phyloP scores from a whole-genome alignment of 2,888 invertebrate species.

The Tuberolachnus salignus region DNA sequence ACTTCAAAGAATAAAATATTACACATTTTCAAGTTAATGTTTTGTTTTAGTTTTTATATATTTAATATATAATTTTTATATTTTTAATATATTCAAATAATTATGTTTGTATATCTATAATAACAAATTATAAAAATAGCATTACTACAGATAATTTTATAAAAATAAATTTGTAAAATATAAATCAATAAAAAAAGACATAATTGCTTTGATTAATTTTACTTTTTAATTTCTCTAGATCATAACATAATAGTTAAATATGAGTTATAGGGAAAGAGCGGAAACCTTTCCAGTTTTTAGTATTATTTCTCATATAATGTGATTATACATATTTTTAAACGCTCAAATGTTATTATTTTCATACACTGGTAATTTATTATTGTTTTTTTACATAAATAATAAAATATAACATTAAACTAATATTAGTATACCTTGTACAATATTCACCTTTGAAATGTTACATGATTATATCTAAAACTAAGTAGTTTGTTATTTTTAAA shows the following conservation, averaged over 20 bases:
- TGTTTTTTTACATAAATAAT: constrained; percentile 48
- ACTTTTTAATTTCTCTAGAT: not conserved
- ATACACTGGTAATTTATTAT: constrained; percentile 40
- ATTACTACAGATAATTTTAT: too few relatives aligned
- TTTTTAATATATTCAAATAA: too few relatives aligned
- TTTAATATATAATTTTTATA: not conserved
- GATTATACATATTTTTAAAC: constrained; percentile 48
- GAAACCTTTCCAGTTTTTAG: constrained; percentile 45
- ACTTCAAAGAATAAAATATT: not conserved
- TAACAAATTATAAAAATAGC: too few relatives aligned
- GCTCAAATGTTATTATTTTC: constrained; percentile 54
- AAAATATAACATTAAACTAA: constrained; percentile 29
- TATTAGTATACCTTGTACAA: not conserved
- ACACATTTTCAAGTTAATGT: not conserved
- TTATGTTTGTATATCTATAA: too few relatives aligned
- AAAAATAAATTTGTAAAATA: too few relatives aligned
- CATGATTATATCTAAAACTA: too few relatives aligned
- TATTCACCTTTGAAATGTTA: not conserved
- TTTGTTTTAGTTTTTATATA: not conserved
- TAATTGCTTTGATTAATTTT: not conserved
- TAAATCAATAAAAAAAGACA: not conserved
- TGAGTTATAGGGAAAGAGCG: not conserved
- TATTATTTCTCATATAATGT: constrained; percentile 45
- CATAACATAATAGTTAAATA: not conserved
- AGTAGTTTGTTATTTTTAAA: too few relatives aligned